phyloP scores from a whole-genome alignment of 92 coral and sea anemone species.

The Meandrina meandrites region DNA sequence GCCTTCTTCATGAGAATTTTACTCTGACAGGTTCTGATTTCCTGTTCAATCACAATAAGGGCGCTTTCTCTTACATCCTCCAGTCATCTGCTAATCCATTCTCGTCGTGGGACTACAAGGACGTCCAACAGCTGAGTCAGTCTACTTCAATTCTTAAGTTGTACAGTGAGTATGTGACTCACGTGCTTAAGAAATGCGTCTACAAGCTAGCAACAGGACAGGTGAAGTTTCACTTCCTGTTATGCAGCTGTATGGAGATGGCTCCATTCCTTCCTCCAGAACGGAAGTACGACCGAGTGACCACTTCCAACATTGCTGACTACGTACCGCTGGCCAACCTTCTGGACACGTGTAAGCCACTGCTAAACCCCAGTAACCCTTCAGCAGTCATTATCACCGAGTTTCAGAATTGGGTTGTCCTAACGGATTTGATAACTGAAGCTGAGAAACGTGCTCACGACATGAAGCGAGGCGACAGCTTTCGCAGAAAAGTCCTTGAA shows the following conservation, averaged over 20 bases:
- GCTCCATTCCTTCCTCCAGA: slow-evolving; percentile 41
- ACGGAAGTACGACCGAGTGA: slow-evolving; percentile 24
- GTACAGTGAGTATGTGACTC: slow-evolving; percentile 66
- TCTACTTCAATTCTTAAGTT: slow-evolving; percentile 45
- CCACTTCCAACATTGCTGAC: slow-evolving; percentile 65
- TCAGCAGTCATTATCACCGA: slow-evolving; percentile 17
- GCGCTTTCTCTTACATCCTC: slow-evolving; percentile 27
- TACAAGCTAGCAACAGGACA: slow-evolving; percentile 23
- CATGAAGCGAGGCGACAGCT: background rate
- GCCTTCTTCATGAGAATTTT: slow-evolving; percentile 59
- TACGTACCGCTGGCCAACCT: slow-evolving; percentile 47
- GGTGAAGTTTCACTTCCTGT: slow-evolving; percentile 46
- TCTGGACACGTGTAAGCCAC: slow-evolving; percentile 44
- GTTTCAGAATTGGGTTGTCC: background rate
- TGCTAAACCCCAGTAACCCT: slow-evolving; percentile 7
- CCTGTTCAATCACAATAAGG: background rate
- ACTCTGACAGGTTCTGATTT: slow-evolving; percentile 61
- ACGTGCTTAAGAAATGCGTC: slow-evolving; percentile 46
- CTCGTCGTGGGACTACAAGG: slow-evolving; percentile 73
- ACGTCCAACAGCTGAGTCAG: slow-evolving; percentile 40
- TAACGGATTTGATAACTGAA: background rate
- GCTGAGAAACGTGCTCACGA: background rate
- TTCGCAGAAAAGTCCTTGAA: slow-evolving; percentile 24
- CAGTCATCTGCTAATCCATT: slow-evolving; percentile 53
- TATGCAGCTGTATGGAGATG: slow-evolving; percentile 65